phyloP scores from a whole-genome alignment of 2,888 invertebrate species.

The Andrena marginata region DNA sequence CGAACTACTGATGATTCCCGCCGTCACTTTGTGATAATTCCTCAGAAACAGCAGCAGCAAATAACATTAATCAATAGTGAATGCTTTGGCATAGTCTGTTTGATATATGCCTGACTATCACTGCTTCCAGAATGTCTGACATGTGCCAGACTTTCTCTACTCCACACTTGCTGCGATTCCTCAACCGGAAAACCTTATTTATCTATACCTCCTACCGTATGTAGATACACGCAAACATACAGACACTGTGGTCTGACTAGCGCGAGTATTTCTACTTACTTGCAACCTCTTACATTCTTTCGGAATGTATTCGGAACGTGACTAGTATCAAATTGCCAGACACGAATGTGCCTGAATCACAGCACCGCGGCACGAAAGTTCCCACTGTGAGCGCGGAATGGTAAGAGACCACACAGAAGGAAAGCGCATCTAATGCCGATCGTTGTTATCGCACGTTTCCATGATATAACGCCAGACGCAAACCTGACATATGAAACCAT shows the following conservation, averaged over 20 bases:
- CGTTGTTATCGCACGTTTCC: slow-evolving; percentile 47
- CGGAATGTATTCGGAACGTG: slow-evolving; percentile 75
- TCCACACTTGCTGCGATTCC: too few relatives aligned
- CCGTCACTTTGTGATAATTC: too few relatives aligned
- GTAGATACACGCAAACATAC: not conserved
- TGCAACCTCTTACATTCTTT: slow-evolving; percentile 63
- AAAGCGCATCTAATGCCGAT: slow-evolving; percentile 70
- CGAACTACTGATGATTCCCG: not conserved
- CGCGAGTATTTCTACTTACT: slow-evolving; percentile 45
- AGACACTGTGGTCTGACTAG: slow-evolving; percentile 1
- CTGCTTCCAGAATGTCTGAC: not conserved
- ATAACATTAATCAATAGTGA: not conserved
- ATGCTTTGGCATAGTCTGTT: too few relatives aligned
- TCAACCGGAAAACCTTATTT: not conserved
- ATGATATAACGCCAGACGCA: slow-evolving; percentile 11
- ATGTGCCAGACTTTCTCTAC: not conserved
- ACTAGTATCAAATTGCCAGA: slow-evolving; percentile 76
- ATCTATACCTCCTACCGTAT: too few relatives aligned
- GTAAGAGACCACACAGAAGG: slow-evolving; percentile 45
- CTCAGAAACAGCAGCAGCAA: too few relatives aligned
- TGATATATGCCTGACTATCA: too few relatives aligned
- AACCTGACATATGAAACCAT: not conserved
- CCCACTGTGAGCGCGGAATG: slow-evolving; percentile 44
- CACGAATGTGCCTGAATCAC: slow-evolving; percentile 76
- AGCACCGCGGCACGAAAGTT: slow-evolving; percentile 68